Percentiles rank a stretch among this genome's conserved stretches.
Evolutionary conservation across 2,797 vertebrate species (phyloP).

Genomic region (Lutjanus campechanus): DNA sequence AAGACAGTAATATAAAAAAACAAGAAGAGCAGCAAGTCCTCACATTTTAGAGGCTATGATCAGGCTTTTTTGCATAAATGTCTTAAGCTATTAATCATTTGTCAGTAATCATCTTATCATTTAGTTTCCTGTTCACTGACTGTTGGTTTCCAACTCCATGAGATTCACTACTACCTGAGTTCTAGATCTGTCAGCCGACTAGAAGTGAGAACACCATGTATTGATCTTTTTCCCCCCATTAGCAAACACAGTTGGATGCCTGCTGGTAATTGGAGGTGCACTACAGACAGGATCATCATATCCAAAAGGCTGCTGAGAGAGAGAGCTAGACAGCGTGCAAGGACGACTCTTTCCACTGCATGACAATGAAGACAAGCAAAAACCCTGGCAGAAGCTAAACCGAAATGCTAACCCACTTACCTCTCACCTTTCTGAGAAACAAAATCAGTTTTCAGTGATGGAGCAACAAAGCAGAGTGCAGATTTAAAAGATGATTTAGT

Average conservation of each 20-base stretch:
- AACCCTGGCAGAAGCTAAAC: background rate
- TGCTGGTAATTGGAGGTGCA: constrained; percentile 15
- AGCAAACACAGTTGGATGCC: constrained; percentile 4
- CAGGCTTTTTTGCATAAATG: too few species aligned
- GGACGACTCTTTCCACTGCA: background rate
- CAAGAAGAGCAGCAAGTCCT: background rate
- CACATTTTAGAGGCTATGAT: background rate
- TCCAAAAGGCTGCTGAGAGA: constrained; percentile 9
- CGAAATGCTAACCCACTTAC: constrained; percentile 21
- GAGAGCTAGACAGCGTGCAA: background rate
- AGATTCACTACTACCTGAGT: background rate
- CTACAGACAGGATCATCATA: constrained; percentile 2
- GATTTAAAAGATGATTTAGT: constrained; percentile 9
- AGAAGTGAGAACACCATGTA: constrained; percentile 5
- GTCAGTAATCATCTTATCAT: background rate
- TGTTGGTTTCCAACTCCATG: background rate
- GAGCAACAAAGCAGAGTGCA: constrained; percentile 19
- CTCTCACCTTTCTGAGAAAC: constrained; percentile 20
- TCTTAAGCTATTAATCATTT: background rate
- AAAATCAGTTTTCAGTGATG: constrained; percentile 2
- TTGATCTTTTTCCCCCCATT: background rate
- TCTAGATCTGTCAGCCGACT: background rate
- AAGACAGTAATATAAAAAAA: background rate
- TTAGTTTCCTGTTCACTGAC: background rate
- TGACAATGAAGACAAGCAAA: background rate